Evolutionary conservation across 2,797 vertebrate genomes (phyloP).

Genomic region (Merluccius polli): DNA sequence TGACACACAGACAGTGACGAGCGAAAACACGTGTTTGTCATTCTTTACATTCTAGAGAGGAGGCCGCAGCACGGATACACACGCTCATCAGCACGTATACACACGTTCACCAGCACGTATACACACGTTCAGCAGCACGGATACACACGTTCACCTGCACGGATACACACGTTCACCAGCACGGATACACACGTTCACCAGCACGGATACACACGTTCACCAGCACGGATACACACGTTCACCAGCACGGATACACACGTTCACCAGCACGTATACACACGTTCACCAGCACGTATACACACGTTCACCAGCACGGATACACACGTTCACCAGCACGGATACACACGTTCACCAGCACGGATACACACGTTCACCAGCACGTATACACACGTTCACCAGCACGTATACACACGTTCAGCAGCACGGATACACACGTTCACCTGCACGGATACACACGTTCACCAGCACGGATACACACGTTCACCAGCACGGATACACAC

Average conservation of each 20-base stretch:
- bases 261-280: slow-evolving; percentile 21
- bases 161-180: too few relatives aligned
- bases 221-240: too few relatives aligned
- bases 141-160: slow-evolving; percentile 13
- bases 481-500: slow-evolving; percentile 21
- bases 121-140: neutral
- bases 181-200: too few relatives aligned
- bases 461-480: neutral
- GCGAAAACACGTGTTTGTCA: slow-evolving; percentile 19
- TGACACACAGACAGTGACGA: neutral
- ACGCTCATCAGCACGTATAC: slow-evolving; percentile 1
- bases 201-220: slow-evolving; percentile 15
- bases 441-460: too few relatives aligned
- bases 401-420: neutral
- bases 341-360: slow-evolving; percentile 6
- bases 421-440: slow-evolving; percentile 15
- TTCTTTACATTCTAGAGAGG: slow-evolving; percentile 37
- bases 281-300: neutral
- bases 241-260: neutral
- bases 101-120: slow-evolving; percentile 9
- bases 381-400: slow-evolving; percentile 11
- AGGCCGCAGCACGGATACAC: neutral
- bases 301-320: neutral
- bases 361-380: too few relatives aligned
- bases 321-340: slow-evolving; percentile 12